These are phyloP conservation scores for Saxidomus purpurata DNA, from an alignment of 1,140 invertebrate species.

Conservation along the genomic window DNA sequence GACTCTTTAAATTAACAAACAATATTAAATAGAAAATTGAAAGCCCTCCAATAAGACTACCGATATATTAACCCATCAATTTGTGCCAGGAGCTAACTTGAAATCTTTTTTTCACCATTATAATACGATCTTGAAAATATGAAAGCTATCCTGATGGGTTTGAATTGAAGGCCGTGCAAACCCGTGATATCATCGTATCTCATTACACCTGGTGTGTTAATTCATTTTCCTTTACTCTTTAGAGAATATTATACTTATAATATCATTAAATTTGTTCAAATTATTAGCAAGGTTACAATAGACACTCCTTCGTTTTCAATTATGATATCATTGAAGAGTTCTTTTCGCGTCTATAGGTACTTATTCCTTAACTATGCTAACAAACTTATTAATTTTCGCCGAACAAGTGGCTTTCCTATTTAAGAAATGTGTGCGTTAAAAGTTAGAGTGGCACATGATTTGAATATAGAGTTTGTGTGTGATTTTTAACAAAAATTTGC, in stretches of 20 bases:
- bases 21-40: conserved; percentile 14
- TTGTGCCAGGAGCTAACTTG: neutral
- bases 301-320: neutral
- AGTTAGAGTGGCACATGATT: too few species aligned
- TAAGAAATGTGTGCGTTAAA: too few species aligned
- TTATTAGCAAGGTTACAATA: neutral
- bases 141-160: neutral
- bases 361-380: too few species aligned
- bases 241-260: neutral
- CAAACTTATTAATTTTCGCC: too few species aligned
- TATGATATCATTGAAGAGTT: conserved; percentile 2
- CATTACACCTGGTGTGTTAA: neutral
- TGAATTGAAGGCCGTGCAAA: conserved; percentile 11
- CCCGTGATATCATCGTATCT: neutral
- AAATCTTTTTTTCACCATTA: neutral
- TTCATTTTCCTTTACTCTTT: conserved; percentile 15
- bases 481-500: too few species aligned
- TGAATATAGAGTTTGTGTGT: too few species aligned
- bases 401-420: too few species aligned
- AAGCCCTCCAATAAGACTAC: conserved; percentile 2
- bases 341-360: too few species aligned
- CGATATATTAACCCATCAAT: conserved; percentile 31
- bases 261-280: conserved; percentile 26
- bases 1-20: conserved; percentile 30
- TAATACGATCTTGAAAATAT: neutral